Base-by-base conservation (phyloP, 1,140 invertebrate species). In the Daktulosphaira vitifoliae region DNA sequence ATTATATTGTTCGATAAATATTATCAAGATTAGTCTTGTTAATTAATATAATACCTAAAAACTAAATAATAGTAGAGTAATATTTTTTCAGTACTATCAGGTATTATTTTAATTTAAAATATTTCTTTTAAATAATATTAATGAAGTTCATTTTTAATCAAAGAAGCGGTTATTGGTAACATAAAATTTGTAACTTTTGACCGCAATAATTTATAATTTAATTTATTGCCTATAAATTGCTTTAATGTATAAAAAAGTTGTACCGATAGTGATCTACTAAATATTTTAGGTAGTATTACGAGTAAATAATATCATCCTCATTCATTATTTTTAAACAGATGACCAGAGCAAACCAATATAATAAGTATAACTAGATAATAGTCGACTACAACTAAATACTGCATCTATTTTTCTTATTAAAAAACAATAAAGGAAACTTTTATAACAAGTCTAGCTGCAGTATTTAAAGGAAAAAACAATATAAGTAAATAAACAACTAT, bases 11-110 rank as follows among this genome's bases (percentile, higher is more conserved):
- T 53, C 29, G 29, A 33, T 52, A 26, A 13, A 20, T 29, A 46
- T 59, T 16, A 29, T 62, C 42, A 15, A 62, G 42, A 62, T 62
- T 62, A 62, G 56, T 62, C 56, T 62, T 62, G 56, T 62, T 62
- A 62, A 62, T 62, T 16, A 20, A 48, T 4, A n/a, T 16, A 33
- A 33, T 33, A 33, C 29, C 11, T 33, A 33, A 33, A 33, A 33
- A 33, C 29, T 33, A 33, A 33, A 33, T 33, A 33, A 33, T 33
- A 33, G 29, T 33, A 33, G 11, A 33, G 11, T 33, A 11, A 33
- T 33, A 33, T 33, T 33, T 33, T n/a, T 33, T 33, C 29, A 33
- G 29, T 11, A 33, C 11, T 33, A 11, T 33, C 29, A 11, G 29
- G 11, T 33, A 33, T 6, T 33, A 11, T n/a, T n/a, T 44, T 44